Evolutionary conservation across 2,113 vertebrate species (phyloP), one percentile per base, ranked within the genome.

Genomic region (Nothocercus nigrocapillus): DNA sequence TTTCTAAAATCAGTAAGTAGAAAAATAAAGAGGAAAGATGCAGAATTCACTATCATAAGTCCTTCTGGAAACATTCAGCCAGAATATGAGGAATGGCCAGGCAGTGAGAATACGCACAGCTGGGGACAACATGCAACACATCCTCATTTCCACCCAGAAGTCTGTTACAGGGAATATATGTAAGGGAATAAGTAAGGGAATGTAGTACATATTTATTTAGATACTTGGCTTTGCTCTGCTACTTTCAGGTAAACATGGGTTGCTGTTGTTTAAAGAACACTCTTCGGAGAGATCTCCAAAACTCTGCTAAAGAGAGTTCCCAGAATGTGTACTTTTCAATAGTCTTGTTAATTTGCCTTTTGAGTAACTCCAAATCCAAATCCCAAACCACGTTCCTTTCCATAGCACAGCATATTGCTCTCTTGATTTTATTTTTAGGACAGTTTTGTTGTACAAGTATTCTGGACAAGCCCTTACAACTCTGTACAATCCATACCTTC

Each of bases 401-500:
- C 42, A 34, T 11, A 89, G 34, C 20, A 10, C 34, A 90, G 38
- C 19, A 68, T 4, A 42, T 21, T 25, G 14, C 40, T 54, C 42
- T 44, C 47, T 27, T 8, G 49, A 17, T 18, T 25, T 53, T 38
- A 27, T 1, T 13, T 25, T 36, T 30, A 62, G 2, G 3, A 88
- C 9, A 44, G 27, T 22, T 72, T 63, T 7, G 4, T 16, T 85
- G 56, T 40, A 0, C 2, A 73, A 38, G 19, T 27, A 64, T 85
- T 88, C 89, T 4, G 3, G 58, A 70, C 5, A 90, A 91, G 30
- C 2, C 15, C 7, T 27, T 68, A 56, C 5, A 72, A n/a, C 67
- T 67, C 73, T 49, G 70, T 91, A 98, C 96, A 98, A 97, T 93
- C 97, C 51, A 96, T 99, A 97, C 98, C 99, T 98, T 99, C 99